phyloP scores from a whole-genome alignment of 2,888 invertebrate species.

The Encarsia formosa region DNA sequence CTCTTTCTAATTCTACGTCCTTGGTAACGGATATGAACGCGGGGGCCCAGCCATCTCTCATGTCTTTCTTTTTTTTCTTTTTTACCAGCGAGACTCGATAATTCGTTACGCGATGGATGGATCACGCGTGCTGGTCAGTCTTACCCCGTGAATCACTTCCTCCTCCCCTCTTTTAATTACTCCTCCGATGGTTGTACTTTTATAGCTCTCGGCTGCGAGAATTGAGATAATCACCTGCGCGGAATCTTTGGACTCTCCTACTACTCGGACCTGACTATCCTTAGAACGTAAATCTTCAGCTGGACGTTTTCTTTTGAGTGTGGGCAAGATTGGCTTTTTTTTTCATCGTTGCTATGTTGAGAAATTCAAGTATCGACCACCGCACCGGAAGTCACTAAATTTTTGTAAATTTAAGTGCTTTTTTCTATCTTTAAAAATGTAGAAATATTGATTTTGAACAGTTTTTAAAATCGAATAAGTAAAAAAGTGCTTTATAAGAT shows the following conservation, averaged over 20 bases:
- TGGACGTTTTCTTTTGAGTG: no score
- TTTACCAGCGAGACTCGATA: slow-evolving; percentile 6
- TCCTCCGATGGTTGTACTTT: slow-evolving; percentile 13
- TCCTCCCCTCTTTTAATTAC: slow-evolving; percentile 23
- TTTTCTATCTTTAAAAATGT: no score
- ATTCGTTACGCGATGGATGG: slow-evolving; percentile 23
- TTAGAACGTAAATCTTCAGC: slow-evolving; percentile 18
- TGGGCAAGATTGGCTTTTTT: no score
- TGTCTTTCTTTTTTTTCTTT: slow-evolving; percentile 7
- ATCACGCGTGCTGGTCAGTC: slow-evolving; percentile 14
- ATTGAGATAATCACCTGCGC: slow-evolving; percentile 20
- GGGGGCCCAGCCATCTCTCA: neutral
- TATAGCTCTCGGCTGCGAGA: slow-evolving; percentile 21
- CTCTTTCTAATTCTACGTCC: neutral
- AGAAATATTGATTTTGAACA: no score
- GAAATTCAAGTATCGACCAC: no score
- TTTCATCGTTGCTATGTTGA: no score
- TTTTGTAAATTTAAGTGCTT: no score
- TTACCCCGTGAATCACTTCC: slow-evolving; percentile 27
- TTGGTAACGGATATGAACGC: no score
- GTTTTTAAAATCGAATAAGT: no score
- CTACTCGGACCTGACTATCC: neutral
- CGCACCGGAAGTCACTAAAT: no score
- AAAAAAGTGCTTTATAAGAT: no score
- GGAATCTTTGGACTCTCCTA: slow-evolving; percentile 9